phyloP scores from a whole-genome alignment of 2,888 invertebrate species.

The Sclerodermus sp. region DNA sequence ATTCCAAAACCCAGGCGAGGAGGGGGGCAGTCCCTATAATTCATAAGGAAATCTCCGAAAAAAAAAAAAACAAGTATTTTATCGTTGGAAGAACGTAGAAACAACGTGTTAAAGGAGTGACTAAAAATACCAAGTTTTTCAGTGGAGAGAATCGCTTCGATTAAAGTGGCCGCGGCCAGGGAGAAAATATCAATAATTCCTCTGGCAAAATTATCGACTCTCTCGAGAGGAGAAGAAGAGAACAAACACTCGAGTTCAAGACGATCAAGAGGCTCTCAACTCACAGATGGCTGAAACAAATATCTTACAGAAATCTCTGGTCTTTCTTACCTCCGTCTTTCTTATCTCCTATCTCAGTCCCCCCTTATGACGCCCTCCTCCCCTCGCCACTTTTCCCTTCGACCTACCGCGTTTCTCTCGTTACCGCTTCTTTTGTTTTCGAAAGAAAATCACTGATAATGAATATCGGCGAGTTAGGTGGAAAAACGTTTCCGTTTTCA shows the following conservation, averaged over 20 bases:
- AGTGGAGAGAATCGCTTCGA: too few species aligned
- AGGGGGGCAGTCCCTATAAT: neutral
- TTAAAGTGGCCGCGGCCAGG: too few species aligned
- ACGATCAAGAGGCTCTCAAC: neutral
- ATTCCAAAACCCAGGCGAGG: neutral
- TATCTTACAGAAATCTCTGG: neutral
- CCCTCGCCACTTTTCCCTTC: neutral
- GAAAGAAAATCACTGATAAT: too few species aligned
- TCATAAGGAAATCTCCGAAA: too few species aligned
- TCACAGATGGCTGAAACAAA: neutral
- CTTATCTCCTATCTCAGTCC: neutral
- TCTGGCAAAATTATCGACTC: neutral
- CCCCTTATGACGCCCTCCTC: neutral
- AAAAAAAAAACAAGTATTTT: too few species aligned
- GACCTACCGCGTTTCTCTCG: neutral
- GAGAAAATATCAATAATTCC: too few species aligned
- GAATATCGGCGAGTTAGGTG: too few species aligned
- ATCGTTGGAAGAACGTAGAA: neutral
- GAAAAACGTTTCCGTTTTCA: too few species aligned
- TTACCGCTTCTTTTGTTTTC: too few species aligned
- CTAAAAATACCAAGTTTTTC: neutral
- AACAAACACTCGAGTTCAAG: neutral
- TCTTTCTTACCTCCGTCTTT: neutral
- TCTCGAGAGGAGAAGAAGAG: neutral
- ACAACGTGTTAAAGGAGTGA: neutral